Base-by-base conservation (phyloP, 2,888 invertebrate genomes). In the Loripinus fragilis region DNA sequence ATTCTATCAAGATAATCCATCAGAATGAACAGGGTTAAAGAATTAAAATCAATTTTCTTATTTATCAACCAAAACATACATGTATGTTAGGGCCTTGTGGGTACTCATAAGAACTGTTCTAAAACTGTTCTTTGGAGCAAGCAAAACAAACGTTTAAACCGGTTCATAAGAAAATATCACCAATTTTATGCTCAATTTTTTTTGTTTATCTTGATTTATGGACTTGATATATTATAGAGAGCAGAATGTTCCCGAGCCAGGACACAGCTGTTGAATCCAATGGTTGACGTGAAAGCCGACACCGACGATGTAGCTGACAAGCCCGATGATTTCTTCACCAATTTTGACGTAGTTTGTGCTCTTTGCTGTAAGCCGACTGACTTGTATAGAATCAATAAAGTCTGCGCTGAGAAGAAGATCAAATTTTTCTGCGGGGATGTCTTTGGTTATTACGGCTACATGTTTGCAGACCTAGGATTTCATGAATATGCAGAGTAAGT, bases 391-490 rank as follows among this genome's bases (percentile, higher is more conserved):
- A 95, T 98, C 45, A 96, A 98, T 93, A 95, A 95, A 41, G 95
- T 92, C 12, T 92, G 92, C 80, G 88, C 87, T 33, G 95, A 96
- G 72, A 95, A 95, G 69, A 95, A 95, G 64, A 95, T 97, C 30
- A 97, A 97, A 91, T 97, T 99, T 91, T 96, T 98, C 88, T 96
- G 96, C 86, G 97, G 97, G 0, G 97, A 98, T 94, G 97, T 98
- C 12, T 98, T 97, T 96, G 99, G 99, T 60, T 96, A 96, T 94
- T 97, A 97, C 94, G 99, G 98, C 0, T 99, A 96, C 93, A 96
- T 96, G 92, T 97, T 98, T 93, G 95, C 97, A 20, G 98, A 99
- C 94, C 95, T 99, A 66, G 96, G 96, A 66, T 95, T 96, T 72
- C 98, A 98, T 91, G 95, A 96, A 86, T 97, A 95, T 94, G 95